Conservation (phyloP, 53 echinoderm and acorn worm genomes). For the Astropecten irregularis region DNA sequence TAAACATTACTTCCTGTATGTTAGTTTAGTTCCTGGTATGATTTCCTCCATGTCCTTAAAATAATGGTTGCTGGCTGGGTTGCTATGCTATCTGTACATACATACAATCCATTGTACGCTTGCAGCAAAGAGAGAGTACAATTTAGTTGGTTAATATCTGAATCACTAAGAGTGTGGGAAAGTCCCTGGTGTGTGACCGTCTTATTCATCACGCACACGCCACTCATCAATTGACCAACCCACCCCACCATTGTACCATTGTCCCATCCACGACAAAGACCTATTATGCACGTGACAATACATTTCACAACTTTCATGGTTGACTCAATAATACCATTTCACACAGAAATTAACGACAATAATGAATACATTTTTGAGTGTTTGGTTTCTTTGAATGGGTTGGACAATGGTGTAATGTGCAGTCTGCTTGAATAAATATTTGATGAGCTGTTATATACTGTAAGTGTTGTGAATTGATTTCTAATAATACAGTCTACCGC, state of each 20-base stretch:
- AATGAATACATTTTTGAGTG: neutral
- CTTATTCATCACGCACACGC: constrained; percentile 14
- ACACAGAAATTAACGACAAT: neutral
- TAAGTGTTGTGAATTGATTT: no score
- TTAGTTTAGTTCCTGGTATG: no score
- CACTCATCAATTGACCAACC: constrained; percentile 1
- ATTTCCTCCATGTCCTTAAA: no score
- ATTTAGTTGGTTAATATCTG: neutral
- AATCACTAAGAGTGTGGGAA: constrained; percentile 44
- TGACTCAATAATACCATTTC: neutral
- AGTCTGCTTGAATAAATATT: neutral
- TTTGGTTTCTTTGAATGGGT: neutral
- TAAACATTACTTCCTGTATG: no score
- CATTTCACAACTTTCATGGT: neutral
- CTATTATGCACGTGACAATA: neutral
- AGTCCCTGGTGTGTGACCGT: constrained; percentile 13
- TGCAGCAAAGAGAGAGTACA: no score
- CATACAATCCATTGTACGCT: no score
- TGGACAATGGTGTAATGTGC: constrained; percentile 2
- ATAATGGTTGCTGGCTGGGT: no score
- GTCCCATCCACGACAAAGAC: constrained; percentile 5
- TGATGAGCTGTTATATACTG: neutral
- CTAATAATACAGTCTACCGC: no score
- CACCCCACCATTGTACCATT: constrained; percentile 31
- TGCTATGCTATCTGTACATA: no score